A percentile compares a stretch with the other conserved stretches of the same genome.
Evolutionary conservation across 2,888 invertebrate species (phyloP).

Genomic region (Aleiodes leptofemur): DNA sequence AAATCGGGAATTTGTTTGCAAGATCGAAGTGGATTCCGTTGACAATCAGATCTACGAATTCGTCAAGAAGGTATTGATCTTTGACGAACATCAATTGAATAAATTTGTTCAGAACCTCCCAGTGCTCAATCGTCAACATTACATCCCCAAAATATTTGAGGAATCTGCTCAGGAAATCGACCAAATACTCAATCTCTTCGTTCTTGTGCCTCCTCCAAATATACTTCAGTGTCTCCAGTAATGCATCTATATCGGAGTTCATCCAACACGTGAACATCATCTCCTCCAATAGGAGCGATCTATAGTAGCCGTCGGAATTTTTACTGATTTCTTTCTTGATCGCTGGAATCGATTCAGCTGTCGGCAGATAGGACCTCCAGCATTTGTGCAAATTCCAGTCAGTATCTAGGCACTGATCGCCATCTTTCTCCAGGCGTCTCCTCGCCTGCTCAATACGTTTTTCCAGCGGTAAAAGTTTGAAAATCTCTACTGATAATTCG

Average conservation of each 20-base stretch:
- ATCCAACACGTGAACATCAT: conserved; percentile 67
- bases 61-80: conserved; percentile 22
- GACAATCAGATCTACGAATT: conserved; percentile 48
- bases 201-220: conserved; percentile 66
- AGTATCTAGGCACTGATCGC: conserved; percentile 18
- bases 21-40: conserved; percentile 56
- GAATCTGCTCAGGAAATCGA: conserved; percentile 49
- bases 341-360: conserved; percentile 56
- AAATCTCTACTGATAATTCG: conserved; percentile 51
- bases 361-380: conserved; percentile 66
- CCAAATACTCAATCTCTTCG: conserved; percentile 58
- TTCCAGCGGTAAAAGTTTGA: conserved; percentile 59
- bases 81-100: conserved; percentile 53
- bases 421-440: conserved; percentile 56
- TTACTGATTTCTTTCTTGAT: conserved; percentile 60
- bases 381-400: neutral
- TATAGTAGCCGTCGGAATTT: conserved; percentile 44
- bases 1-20: conserved; percentile 49
- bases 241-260: conserved; percentile 63
- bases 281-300: conserved; percentile 55
- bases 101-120: conserved; percentile 65
- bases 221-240: conserved; percentile 63
- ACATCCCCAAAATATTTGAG: conserved; percentile 55
- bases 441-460: conserved; percentile 61
- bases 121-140: conserved; percentile 59